Evolutionary conservation across 2,113 vertebrate genomes (phyloP), one percentile per base, ranked within the genome.

Genomic region (Phocoena sinus): DNA sequence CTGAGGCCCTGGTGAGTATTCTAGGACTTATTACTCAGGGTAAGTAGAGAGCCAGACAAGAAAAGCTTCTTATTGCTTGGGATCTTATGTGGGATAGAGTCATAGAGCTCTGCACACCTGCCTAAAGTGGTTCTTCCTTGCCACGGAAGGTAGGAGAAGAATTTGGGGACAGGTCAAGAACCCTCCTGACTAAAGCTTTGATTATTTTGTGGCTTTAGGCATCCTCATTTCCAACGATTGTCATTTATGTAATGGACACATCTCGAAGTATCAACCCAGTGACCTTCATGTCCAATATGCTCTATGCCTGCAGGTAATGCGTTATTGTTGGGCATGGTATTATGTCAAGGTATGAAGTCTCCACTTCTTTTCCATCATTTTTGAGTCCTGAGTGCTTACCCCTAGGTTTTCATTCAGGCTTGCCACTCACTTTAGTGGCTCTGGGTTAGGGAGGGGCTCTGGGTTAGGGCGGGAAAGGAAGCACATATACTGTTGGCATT

Each of bases 271-370:
- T 99, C 65, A 99, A 97, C 96, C 99, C 99, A 0, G 98, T 99
- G 97, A 99, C 99, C 23, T 99, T 99, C 97, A 99, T 99, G 99
- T 99, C 99, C 97, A 99, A 99, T 98, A 99, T 99, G 99, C 98
- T 99, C 2, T 99, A 99, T 53, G 99, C 99, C 94, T 99, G 99
- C 99, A 99, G 99, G 99, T 99, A 96, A 97, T 98, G 44, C 77
- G 25, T 73, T 38, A 71, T 36, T 71, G 94, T 89, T 87, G 36
- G 83, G 60, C 15, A 15, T 2, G 12, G 26, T 63, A 8, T 56
- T 36, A 41, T 17, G 31, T 38, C 67, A 36, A 60, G n/a, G 53
- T 47, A 38, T 8, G 70, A 67, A 63, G 25, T 17, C 33, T 80
- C 74, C 20, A 89, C 4, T 67, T 71, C 20, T 68, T 31, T 12